Evolutionary conservation across 2,113 vertebrate genomes (phyloP).

Genomic region (Phoxinus phoxinus): DNA sequence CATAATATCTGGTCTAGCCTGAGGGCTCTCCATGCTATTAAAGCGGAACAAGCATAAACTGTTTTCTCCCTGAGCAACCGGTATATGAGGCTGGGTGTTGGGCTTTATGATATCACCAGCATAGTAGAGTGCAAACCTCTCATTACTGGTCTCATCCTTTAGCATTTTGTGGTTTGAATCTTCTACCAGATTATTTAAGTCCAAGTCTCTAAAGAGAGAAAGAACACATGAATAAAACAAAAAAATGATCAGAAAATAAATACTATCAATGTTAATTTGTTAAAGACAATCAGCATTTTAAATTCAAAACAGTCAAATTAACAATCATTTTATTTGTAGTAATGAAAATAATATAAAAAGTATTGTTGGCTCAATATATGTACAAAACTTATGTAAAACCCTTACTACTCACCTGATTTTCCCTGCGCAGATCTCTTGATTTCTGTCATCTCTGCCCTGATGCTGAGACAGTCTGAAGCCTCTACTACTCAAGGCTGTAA

Average conservation of each 20-base stretch:
- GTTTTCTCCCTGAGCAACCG: conserved; percentile 25
- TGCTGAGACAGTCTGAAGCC: conserved; percentile 48
- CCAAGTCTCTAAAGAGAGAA: conserved; percentile 24
- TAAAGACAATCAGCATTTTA: neutral
- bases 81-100: neutral
- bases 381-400: neutral
- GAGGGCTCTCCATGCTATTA: neutral
- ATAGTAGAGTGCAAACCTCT: neutral
- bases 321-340: neutral
- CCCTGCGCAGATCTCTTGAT: conserved; percentile 4
- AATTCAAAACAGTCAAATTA: neutral
- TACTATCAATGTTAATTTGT: neutral
- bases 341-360: neutral
- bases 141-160: neutral
- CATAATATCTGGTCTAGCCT: neutral
- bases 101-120: conserved; percentile 10
- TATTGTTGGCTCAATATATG: neutral
- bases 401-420: conserved; percentile 35
- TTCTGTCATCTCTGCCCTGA: conserved; percentile 51
- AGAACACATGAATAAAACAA: neutral
- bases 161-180: neutral
- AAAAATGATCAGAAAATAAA: neutral
- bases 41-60: neutral
- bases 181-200: neutral
- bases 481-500: conserved; percentile 47